Percentiles rank a stretch among this genome's conserved stretches.
Conservation (phyloP, 2,888 invertebrate genomes). For the Eledone cirrhosa region DNA sequence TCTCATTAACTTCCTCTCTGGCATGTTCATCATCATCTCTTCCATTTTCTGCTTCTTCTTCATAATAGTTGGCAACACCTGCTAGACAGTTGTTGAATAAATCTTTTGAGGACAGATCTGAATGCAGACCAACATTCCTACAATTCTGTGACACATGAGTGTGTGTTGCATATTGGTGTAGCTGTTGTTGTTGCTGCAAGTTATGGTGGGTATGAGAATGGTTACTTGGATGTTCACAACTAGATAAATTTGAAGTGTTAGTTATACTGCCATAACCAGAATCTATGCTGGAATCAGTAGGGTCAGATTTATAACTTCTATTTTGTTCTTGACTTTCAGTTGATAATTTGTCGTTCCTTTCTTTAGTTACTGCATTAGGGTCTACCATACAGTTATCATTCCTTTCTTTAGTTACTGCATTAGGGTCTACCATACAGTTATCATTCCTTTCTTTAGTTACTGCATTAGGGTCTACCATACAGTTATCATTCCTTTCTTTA, state of each 20-base stretch:
- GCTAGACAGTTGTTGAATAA: too few relatives aligned
- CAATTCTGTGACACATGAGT: too few relatives aligned
- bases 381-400: background rate
- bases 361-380: background rate
- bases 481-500: background rate
- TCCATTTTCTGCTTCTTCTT: background rate
- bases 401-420: background rate
- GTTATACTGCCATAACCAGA: background rate
- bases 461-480: background rate
- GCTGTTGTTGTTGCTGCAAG: too few relatives aligned
- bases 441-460: background rate
- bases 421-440: background rate
- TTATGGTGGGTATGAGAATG: too few relatives aligned
- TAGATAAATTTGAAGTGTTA: too few relatives aligned
- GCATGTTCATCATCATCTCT: background rate
- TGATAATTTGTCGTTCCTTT: background rate
- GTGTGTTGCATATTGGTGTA: too few relatives aligned
- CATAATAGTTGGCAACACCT: too few relatives aligned
- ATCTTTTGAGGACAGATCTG: background rate
- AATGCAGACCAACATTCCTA: slow-evolving; percentile 3
- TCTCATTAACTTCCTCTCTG: background rate
- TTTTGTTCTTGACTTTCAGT: background rate
- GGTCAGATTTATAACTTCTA: background rate
- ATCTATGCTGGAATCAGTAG: too few relatives aligned
- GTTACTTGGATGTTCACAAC: too few relatives aligned